Percentiles rank a stretch among this genome's conserved stretches.
Evolutionary conservation across 2,888 invertebrate genomes (phyloP).

Genomic region (Dexiosoma caninum): DNA sequence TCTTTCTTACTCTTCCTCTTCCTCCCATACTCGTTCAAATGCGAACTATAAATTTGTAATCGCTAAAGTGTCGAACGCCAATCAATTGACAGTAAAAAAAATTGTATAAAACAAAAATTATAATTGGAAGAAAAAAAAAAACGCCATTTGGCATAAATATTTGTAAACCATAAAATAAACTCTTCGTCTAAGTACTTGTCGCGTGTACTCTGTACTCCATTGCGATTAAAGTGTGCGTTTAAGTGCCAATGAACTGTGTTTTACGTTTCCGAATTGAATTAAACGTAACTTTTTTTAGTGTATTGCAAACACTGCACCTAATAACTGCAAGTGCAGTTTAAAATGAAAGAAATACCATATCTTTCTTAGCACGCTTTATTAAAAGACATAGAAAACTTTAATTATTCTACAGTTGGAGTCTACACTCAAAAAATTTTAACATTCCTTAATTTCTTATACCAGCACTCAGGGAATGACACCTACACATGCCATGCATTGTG

Average conservation of each 20-base stretch:
- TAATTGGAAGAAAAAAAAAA: constrained; percentile 44
- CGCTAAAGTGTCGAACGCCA: constrained; percentile 60
- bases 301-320: background rate
- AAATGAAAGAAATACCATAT: too few species aligned
- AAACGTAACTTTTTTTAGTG: constrained; percentile 37
- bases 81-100: constrained; percentile 63
- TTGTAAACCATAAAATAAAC: constrained; percentile 16
- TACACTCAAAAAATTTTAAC: too few species aligned
- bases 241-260: constrained; percentile 54
- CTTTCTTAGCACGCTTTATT: background rate
- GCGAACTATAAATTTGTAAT: constrained; percentile 47
- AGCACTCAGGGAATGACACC: too few species aligned
- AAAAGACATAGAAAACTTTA: too few species aligned
- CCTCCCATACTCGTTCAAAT: background rate
- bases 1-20: background rate
- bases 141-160: constrained; percentile 38
- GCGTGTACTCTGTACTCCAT: background rate
- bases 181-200: background rate
- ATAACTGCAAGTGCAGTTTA: constrained; percentile 8
- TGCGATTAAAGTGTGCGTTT: constrained; percentile 54
- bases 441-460: too few species aligned
- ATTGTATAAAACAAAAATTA: constrained; percentile 6
- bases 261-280: constrained; percentile 52
- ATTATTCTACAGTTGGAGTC: too few species aligned
- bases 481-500: too few species aligned